These are phyloP conservation scores for Leptarthrus brevirostris DNA, from an alignment of 2,888 invertebrate species.

Conservation along the genomic window DNA sequence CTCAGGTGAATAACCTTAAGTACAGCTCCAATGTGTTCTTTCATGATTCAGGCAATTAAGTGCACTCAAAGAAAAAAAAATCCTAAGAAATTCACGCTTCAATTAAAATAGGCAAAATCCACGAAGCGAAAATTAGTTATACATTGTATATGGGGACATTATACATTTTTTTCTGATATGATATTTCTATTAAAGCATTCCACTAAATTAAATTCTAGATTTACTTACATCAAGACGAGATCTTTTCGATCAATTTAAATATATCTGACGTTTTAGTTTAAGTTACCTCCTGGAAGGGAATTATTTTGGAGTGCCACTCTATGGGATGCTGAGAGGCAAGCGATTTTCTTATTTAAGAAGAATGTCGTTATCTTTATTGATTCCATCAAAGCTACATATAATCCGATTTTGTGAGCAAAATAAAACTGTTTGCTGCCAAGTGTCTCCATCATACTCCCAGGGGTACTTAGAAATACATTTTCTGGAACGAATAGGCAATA, in stretches of 20 bases:
- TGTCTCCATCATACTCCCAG: background rate
- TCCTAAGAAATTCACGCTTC: slow-evolving; percentile 2
- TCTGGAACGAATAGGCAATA: background rate
- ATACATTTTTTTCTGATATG: no score
- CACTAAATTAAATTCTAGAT: slow-evolving; percentile 4
- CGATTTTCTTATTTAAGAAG: slow-evolving; percentile 3
- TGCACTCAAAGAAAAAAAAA: background rate
- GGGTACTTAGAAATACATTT: background rate
- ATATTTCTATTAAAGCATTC: background rate
- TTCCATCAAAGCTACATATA: background rate
- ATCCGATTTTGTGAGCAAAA: background rate
- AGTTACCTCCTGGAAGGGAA: background rate
- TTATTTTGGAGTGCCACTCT: background rate
- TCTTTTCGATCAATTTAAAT: background rate
- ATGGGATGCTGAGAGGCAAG: background rate
- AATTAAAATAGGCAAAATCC: background rate
- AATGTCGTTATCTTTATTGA: slow-evolving; percentile 15
- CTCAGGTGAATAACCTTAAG: background rate
- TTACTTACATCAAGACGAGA: background rate
- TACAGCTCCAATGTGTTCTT: background rate
- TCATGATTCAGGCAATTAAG: slow-evolving; percentile 2
- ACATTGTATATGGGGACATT: no score
- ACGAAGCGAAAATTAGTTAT: background rate
- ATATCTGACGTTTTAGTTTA: background rate
- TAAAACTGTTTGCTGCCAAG: background rate